These are phyloP conservation scores for Aplidium turbinatum DNA, from an alignment of 23 tunicate genomes.

Conservation along the genomic window DNA sequence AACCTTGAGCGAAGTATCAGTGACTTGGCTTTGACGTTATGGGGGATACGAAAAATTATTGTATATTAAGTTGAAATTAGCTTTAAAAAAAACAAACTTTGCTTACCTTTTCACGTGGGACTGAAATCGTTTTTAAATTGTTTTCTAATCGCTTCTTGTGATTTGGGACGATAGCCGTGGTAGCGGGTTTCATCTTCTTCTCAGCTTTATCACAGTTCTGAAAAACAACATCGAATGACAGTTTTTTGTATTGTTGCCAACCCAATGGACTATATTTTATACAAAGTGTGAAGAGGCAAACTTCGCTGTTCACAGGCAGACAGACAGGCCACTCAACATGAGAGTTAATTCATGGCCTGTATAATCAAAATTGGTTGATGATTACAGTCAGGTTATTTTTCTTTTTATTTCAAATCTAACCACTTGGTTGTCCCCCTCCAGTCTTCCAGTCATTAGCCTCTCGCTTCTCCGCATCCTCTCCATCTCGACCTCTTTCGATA, in stretches of 20 bases:
- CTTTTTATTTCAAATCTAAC: no score
- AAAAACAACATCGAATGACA: neutral
- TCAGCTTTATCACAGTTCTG: neutral
- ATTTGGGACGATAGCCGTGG: conserved; percentile 33
- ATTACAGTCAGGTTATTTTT: no score
- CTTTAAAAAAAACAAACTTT: no score
- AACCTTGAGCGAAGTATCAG: no score
- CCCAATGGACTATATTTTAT: no score
- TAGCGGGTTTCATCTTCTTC: neutral
- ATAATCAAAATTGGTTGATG: no score
- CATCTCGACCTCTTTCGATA: conserved; percentile 85
- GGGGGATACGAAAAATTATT: neutral
- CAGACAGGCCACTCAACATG: no score
- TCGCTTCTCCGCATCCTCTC: conserved; percentile 83
- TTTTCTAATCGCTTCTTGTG: conserved; percentile 55
- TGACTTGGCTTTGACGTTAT: no score
- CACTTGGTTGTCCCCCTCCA: neutral
- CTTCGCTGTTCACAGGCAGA: no score
- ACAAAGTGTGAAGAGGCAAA: no score
- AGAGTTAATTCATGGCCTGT: no score
- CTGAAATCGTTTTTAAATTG: conserved; percentile 17
- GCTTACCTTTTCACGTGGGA: conserved; percentile 66
- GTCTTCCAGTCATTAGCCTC: conserved; percentile 39
- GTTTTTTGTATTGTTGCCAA: no score
- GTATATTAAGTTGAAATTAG: neutral